Evolutionary conservation across 2,113 vertebrate genomes (phyloP).

Genomic region (Trochalopteron elliotii): DNA sequence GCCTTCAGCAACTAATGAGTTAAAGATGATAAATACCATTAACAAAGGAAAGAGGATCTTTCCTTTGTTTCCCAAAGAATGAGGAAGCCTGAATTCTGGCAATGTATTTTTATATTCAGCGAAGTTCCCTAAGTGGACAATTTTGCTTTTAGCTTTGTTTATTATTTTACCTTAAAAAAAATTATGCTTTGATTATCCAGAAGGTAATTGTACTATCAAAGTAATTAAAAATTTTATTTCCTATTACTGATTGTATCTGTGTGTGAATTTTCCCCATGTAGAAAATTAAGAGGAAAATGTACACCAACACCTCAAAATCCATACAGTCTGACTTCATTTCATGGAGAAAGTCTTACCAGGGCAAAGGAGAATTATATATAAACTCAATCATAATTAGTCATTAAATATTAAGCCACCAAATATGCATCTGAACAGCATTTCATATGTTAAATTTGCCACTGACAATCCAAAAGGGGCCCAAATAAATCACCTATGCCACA

Average conservation of each 20-base stretch:
- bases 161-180: neutral
- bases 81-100: slow-evolving; percentile 13
- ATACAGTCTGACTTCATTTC: neutral
- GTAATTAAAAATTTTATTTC: neutral
- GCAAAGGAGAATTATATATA: neutral
- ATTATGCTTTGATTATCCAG: neutral
- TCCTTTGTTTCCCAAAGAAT: slow-evolving; percentile 68
- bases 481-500: neutral
- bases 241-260: neutral
- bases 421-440: neutral
- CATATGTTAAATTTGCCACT: neutral
- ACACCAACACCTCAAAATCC: neutral
- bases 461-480: neutral
- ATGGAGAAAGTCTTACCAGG: neutral
- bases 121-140: neutral
- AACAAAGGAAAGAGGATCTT: slow-evolving; percentile 66
- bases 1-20: slow-evolving; percentile 61
- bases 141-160: slow-evolving; percentile 1
- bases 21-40: slow-evolving; percentile 65
- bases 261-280: neutral
- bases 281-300: neutral
- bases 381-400: neutral
- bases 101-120: neutral
- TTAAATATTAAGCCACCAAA: neutral
- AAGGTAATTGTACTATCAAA: neutral